Conservation (phyloP, 1,140 invertebrate species). For the Hetaerina americana region DNA sequence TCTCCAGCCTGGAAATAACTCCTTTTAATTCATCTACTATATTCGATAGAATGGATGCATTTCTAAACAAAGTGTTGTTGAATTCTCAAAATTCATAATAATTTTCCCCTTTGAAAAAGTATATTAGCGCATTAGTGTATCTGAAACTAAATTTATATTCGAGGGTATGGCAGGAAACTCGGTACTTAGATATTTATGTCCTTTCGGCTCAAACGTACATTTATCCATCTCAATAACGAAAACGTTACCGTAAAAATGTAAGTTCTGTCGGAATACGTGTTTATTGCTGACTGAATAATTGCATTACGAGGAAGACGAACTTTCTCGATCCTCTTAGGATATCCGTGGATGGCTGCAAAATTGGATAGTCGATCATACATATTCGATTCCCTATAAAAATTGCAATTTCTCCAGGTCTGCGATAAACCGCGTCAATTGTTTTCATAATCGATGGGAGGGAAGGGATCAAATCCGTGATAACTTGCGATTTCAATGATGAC, state of each 20-base stretch:
- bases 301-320: not conserved
- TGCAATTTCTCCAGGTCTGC: not conserved
- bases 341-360: not conserved
- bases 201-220: not conserved
- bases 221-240: not conserved
- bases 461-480: not conserved
- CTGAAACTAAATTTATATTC: not conserved
- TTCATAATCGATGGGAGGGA: not conserved
- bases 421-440: not conserved
- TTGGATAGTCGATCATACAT: not conserved
- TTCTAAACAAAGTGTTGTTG: not conserved
- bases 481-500: not conserved
- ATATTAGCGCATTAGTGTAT: too few species aligned
- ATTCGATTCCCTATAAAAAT: not conserved
- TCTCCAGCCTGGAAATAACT: not conserved
- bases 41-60: not conserved
- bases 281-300: not conserved
- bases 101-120: not conserved
- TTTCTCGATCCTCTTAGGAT: not conserved
- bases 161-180: not conserved
- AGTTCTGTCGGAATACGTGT: not conserved
- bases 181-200: not conserved
- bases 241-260: not conserved
- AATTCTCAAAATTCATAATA: not conserved
- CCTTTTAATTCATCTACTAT: not conserved